Evolutionary conservation across 2,797 vertebrate species (phyloP).

Genomic region (Decapterus maruadsi): DNA sequence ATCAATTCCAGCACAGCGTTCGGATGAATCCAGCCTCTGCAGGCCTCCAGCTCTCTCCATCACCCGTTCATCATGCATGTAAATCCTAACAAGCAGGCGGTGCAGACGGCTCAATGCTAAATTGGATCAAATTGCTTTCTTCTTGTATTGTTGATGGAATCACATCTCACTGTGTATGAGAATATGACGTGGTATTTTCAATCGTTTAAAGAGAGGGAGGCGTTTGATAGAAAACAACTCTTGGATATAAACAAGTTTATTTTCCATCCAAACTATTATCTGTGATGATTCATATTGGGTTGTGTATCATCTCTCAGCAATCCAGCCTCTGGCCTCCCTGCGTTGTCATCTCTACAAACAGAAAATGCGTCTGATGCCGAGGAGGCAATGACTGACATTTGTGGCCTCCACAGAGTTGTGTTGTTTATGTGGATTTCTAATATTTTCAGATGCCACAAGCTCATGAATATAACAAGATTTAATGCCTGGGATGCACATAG

Average conservation of each 20-base stretch:
- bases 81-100: slow-evolving; percentile 45
- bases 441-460: neutral
- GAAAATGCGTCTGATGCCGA: slow-evolving; percentile 20
- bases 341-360: slow-evolving; percentile 7
- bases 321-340: neutral
- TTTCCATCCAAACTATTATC: slow-evolving; percentile 17
- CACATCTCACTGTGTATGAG: slow-evolving; percentile 9
- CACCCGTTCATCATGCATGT: slow-evolving; percentile 20
- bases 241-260: slow-evolving; percentile 35
- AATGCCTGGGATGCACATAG: neutral
- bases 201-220: neutral
- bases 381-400: neutral
- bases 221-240: slow-evolving; percentile 27
- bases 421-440: neutral
- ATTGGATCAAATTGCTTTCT: slow-evolving; percentile 53
- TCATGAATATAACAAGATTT: neutral
- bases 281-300: slow-evolving; percentile 15
- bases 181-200: slow-evolving; percentile 5
- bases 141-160: slow-evolving; percentile 39
- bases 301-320: slow-evolving; percentile 7
- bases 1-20: neutral
- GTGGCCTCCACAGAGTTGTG: neutral
- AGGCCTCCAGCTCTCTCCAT: slow-evolving; percentile 18
- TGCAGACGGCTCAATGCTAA: slow-evolving; percentile 1
- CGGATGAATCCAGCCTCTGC: slow-evolving; percentile 10